These are phyloP conservation scores for Therioaphis trifolii DNA, from an alignment of 2,888 invertebrate species.

Conservation along the genomic window DNA sequence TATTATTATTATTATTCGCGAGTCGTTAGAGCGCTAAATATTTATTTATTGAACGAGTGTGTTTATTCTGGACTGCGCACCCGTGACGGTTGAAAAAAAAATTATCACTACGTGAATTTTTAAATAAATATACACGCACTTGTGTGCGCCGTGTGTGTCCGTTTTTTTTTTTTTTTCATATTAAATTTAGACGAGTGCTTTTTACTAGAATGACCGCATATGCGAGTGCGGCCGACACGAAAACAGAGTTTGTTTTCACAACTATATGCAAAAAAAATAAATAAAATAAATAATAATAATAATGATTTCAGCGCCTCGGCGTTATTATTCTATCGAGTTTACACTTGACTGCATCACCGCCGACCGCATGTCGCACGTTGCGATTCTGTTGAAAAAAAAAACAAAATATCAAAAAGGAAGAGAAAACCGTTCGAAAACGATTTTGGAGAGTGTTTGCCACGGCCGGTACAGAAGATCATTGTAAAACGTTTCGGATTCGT, in stretches of 20 bases:
- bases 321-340: no score
- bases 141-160: not conserved
- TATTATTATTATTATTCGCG: conserved; percentile 3
- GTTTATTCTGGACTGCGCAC: conserved; percentile 28
- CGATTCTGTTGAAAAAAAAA: not conserved
- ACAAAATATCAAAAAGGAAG: no score
- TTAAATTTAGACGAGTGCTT: conserved; percentile 19
- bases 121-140: not conserved
- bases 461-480: no score
- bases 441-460: no score
- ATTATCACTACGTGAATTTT: no score
- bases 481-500: no score
- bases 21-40: conserved; percentile 13
- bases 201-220: conserved; percentile 16
- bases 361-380: not conserved
- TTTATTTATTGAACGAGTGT: conserved; percentile 12
- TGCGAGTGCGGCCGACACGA: not conserved
- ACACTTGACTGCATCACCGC: no score
- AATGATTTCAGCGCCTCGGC: not conserved
- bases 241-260: not conserved
- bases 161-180: no score
- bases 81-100: not conserved
- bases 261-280: not conserved
- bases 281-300: no score
- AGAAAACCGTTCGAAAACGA: no score